phyloP scores from a whole-genome alignment of 2,888 invertebrate species.

The Camponotus fellah region DNA sequence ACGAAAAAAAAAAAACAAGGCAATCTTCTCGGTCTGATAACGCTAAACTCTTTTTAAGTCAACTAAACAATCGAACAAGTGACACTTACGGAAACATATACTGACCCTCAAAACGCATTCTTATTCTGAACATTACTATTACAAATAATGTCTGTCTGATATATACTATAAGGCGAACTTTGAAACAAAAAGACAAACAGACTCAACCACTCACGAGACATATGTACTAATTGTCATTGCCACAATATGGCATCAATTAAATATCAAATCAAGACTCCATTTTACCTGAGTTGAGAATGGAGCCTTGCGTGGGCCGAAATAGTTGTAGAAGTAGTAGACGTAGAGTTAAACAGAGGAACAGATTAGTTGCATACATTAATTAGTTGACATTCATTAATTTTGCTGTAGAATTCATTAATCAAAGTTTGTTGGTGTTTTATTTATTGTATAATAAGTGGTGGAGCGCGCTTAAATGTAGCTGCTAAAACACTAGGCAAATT shows the following conservation, averaged over 20 bases:
- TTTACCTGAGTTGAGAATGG: conserved; percentile 94
- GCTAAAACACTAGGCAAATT: conserved; percentile 79
- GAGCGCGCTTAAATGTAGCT: conserved; percentile 79
- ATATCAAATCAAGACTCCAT: conserved; percentile 88
- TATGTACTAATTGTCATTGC: conserved; percentile 81
- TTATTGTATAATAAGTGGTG: conserved; percentile 77
- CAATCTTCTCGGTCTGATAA: conserved; percentile 6
- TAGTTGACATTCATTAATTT: conserved; percentile 65
- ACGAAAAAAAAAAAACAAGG: conserved; percentile 44
- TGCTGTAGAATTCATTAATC: conserved; percentile 66
- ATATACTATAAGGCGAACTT: conserved; percentile 75
- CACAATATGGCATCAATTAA: conserved; percentile 78
- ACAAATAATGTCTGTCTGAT: conserved; percentile 52
- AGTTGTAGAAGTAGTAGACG: conserved; percentile 85
- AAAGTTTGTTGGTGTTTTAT: conserved; percentile 63
- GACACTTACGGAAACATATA: conserved; percentile 38
- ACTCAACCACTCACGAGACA: conserved; percentile 84
- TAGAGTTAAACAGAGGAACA: conserved; percentile 84
- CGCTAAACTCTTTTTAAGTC: background rate
- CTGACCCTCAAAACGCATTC: conserved; percentile 44
- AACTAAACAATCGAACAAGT: conserved; percentile 36
- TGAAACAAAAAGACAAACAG: conserved; percentile 79
- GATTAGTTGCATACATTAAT: conserved; percentile 76
- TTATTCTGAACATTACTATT: conserved; percentile 67
- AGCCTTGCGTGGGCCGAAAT: conserved; percentile 92